These are phyloP conservation scores for Plagiodera versicolora DNA, from an alignment of 2,888 invertebrate genomes.

Conservation along the genomic window DNA sequence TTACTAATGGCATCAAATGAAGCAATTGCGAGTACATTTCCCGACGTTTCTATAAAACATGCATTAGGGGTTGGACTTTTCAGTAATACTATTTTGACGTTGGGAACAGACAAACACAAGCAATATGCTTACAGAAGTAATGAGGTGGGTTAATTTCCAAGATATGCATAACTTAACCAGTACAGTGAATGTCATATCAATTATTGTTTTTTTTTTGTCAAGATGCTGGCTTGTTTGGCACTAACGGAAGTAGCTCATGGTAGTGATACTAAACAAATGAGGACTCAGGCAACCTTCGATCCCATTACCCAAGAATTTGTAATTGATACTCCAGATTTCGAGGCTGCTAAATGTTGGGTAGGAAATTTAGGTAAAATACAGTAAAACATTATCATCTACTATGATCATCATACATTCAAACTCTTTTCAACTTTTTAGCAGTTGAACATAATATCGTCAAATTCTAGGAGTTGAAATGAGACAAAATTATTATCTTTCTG, in stretches of 20 bases:
- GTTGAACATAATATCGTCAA: too few relatives aligned
- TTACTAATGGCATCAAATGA: conserved; percentile 76
- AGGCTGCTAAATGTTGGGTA: conserved; percentile 96
- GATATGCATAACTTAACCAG: background rate
- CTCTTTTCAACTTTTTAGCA: background rate
- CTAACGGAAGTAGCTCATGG: conserved; percentile 95
- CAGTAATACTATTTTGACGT: conserved; percentile 71
- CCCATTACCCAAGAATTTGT: conserved; percentile 76
- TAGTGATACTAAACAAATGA: conserved; percentile 88
- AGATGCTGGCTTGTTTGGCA: conserved; percentile 81
- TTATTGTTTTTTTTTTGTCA: conserved; percentile 24
- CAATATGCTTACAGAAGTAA: conserved; percentile 71
- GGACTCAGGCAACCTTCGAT: conserved; percentile 89
- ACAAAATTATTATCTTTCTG: background rate
- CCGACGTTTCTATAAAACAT: conserved; percentile 76
- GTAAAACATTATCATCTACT: too few relatives aligned
- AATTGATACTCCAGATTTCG: conserved; percentile 89
- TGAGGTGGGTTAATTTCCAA: conserved; percentile 57
- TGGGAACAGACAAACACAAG: conserved; percentile 75
- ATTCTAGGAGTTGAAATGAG: too few relatives aligned
- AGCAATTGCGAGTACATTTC: conserved; percentile 69
- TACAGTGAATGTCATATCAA: too few relatives aligned
- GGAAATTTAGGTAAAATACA: conserved; percentile 73
- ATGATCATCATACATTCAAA: background rate
- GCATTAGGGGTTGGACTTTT: conserved; percentile 75